A percentile compares a stretch with the other conserved stretches of the same genome.
Evolutionary conservation across 2,888 invertebrate species (phyloP).

Genomic region (Microplitis deprimator): DNA sequence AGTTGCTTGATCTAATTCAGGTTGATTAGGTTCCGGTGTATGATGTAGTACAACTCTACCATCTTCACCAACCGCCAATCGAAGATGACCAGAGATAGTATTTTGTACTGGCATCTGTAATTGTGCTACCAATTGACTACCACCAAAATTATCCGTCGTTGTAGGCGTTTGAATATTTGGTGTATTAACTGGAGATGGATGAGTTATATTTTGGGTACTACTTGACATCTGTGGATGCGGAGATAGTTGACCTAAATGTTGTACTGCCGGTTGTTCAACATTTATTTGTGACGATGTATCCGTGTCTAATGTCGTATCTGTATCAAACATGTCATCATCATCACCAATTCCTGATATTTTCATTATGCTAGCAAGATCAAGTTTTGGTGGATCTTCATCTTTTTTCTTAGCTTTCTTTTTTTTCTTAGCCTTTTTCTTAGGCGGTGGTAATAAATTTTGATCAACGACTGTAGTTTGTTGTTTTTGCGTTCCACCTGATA

Average conservation of each 20-base stretch:
- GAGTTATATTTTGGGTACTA: background rate
- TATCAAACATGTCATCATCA: conserved; percentile 76
- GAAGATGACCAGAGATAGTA: conserved; percentile 74
- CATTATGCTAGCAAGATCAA: conserved; percentile 83
- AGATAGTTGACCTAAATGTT: conserved; percentile 52
- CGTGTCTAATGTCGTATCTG: conserved; percentile 60
- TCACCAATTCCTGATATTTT: conserved; percentile 82
- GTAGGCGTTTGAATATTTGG: conserved; percentile 56
- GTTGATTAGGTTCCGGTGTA: conserved; percentile 73
- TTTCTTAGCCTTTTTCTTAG: conserved; percentile 74
- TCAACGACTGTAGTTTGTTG: conserved; percentile 60
- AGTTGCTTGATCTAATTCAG: conserved; percentile 67
- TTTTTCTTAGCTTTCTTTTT: conserved; percentile 74
- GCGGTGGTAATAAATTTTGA: conserved; percentile 70
- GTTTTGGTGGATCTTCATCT: conserved; percentile 73
- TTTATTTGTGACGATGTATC: conserved; percentile 58
- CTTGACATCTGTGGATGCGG: conserved; percentile 25
- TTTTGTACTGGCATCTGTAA: conserved; percentile 72
- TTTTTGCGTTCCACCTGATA: conserved; percentile 54
- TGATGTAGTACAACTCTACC: conserved; percentile 79
- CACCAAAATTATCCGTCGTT: conserved; percentile 51
- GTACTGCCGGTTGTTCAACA: conserved; percentile 52
- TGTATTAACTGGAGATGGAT: conserved; percentile 55
- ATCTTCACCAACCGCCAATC: conserved; percentile 79
- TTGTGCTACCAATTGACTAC: conserved; percentile 72